Evolutionary conservation across 2,888 invertebrate genomes (phyloP), one percentile per base, ranked within the genome.

Genomic region (Netelia inedita): DNA sequence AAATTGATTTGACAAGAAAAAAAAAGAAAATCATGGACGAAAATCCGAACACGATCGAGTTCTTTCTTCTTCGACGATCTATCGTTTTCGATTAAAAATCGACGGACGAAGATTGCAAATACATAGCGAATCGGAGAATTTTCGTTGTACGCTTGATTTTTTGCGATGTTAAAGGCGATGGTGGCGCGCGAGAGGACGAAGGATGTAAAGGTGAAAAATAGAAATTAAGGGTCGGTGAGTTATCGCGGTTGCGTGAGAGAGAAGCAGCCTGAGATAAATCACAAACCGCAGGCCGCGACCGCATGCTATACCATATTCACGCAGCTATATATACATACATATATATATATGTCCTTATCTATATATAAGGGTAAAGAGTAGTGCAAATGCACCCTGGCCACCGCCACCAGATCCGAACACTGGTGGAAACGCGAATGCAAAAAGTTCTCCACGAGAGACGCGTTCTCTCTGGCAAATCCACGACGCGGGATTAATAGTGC

Each of bases 181-280:
- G 55, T 63, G 74, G 69, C 79, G 79, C 55, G 76, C 59, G 72
- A 28, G 80, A 81, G 73, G 61, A 73, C 35, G 5, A 35, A 35
- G 35, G 78, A 83, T n/a, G 65, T 84, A 82, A 89, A 90, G 90
- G 91, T 89, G 92, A 92, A 92, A 92, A 92, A 92, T 92, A 92
- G 92, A 92, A 92, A 92, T 92, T 92, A 92, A 92, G 92, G 92
- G 90, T 89, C 91, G 88, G 89, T 92, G 92, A 92, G 90, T 92
- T 92, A 92, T 92, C 92, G 93, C 89, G 90, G 89, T 92, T 92
- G 93, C 92, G 92, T 92, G 92, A 92, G 93, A 84, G 83, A 87
- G 83, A 92, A 92, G 92, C 92, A 90, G 91, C 85, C 86, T 88
- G 90, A 92, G 92, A 93, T 93, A 93, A 93, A 93, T 93, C 92